Conservation (phyloP, 1,140 invertebrate genomes). For the Sycophila sp. region DNA sequence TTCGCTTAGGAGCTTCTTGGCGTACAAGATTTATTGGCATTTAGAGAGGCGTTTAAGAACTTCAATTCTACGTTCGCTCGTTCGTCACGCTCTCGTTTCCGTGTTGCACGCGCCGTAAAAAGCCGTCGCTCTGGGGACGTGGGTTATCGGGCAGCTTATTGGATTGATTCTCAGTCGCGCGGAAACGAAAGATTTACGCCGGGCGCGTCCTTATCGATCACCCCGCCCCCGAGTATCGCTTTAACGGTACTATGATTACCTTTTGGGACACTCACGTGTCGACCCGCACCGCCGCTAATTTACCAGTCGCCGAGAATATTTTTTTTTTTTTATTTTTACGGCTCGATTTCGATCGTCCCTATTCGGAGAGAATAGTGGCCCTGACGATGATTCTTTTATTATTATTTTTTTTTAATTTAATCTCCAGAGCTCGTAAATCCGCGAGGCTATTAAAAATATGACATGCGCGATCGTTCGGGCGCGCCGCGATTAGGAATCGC, state of each 20-base stretch:
- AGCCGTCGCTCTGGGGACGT: too few species aligned
- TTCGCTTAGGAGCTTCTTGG: too few species aligned
- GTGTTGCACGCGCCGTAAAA: neutral
- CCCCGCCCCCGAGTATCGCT: neutral
- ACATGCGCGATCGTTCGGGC: neutral
- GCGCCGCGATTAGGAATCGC: neutral
- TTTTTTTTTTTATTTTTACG: too few species aligned
- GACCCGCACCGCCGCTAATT: neutral
- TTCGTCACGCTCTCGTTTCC: neutral
- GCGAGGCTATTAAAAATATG: conserved; percentile 20
- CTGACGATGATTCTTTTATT: neutral
- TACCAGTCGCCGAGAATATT: neutral
- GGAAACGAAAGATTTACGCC: conserved; percentile 19
- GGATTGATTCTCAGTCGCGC: neutral
- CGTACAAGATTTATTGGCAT: conserved; percentile 32
- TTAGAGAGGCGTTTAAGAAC: conserved; percentile 14
- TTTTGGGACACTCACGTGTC: conserved; percentile 19
- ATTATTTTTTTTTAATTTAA: conserved; percentile 18
- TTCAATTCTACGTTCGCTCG: neutral
- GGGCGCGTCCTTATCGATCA: neutral
- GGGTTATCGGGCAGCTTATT: conserved; percentile 14
- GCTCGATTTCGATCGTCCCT: conserved; percentile 8
- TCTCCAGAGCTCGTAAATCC: conserved; percentile 21
- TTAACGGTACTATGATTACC: conserved; percentile 33
- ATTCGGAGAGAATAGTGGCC: neutral